Percentiles rank a stretch among this genome's conserved stretches.
Evolutionary conservation across 2,113 vertebrate species (phyloP).

Genomic region (Clarias magur): DNA sequence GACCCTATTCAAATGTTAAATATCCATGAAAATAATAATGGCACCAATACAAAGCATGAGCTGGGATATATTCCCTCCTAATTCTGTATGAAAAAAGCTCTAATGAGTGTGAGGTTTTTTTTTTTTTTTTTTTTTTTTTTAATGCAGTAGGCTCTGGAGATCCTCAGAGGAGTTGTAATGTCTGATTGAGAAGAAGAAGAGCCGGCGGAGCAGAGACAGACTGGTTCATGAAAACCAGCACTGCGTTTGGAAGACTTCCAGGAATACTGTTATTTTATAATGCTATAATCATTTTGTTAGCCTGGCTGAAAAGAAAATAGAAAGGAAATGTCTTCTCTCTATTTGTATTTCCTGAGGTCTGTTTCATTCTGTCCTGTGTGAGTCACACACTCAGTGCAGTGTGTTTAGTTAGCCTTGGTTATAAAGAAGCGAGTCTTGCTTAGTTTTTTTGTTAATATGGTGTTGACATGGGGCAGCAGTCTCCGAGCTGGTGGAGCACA

Average conservation of each 20-base stretch:
- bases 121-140: not conserved
- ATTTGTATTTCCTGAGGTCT: not conserved
- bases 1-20: not conserved
- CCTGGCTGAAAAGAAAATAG: not conserved
- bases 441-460: not conserved
- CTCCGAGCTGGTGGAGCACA: not conserved
- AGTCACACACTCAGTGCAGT: not conserved
- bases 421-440: not conserved
- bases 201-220: not conserved
- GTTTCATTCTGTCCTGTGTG: not conserved
- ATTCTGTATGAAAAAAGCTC: not conserved
- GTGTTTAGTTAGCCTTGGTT: not conserved
- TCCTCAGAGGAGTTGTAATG: slow-evolving; percentile 1
- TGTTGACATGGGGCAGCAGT: not conserved
- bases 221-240: slow-evolving; percentile 3
- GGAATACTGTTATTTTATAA: not conserved
- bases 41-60: not conserved
- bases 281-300: not conserved
- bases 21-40: not conserved
- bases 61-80: not conserved
- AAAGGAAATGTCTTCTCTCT: not conserved
- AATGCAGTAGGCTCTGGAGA: not conserved
- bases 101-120: not conserved
- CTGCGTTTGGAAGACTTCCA: slow-evolving; percentile 21
- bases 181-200: not conserved